Conservation (phyloP, 2,888 invertebrate genomes). For the Spodoptera littoralis region DNA sequence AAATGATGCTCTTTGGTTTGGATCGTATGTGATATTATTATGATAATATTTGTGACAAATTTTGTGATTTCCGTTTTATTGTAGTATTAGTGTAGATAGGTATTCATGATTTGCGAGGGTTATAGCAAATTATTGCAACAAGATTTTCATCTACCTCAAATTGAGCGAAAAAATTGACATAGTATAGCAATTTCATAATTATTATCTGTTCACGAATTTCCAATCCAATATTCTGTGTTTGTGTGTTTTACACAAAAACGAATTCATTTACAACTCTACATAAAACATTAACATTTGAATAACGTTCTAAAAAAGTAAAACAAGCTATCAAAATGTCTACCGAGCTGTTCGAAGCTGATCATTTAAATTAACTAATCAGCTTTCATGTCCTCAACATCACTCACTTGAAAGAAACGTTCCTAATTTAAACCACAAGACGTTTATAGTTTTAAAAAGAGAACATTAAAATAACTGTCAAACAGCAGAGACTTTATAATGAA, state of each 20-base stretch:
- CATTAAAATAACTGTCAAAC: constrained; percentile 60
- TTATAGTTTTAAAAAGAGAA: constrained; percentile 47
- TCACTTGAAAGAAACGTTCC: constrained; percentile 47
- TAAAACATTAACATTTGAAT: constrained; percentile 1
- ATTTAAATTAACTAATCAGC: constrained; percentile 54
- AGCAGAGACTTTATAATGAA: constrained; percentile 62
- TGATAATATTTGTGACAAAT: neutral
- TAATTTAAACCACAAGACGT: constrained; percentile 56
- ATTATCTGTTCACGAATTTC: no score
- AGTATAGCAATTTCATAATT: no score
- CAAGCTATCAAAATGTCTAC: constrained; percentile 13
- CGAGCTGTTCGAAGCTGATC: constrained; percentile 15
- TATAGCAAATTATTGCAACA: no score
- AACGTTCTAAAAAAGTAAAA: constrained; percentile 13
- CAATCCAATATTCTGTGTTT: no score
- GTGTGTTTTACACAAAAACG: no score
- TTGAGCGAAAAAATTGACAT: no score
- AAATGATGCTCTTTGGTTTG: constrained; percentile 22
- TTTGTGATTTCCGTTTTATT: constrained; percentile 21
- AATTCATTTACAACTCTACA: no score
- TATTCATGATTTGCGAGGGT: no score
- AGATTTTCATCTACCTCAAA: no score
- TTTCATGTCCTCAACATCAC: constrained; percentile 34
- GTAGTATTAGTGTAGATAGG: no score
- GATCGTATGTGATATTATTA: constrained; percentile 15